phyloP scores from a whole-genome alignment of 2,797 vertebrate genomes.

The Sebastes trivittatus region DNA sequence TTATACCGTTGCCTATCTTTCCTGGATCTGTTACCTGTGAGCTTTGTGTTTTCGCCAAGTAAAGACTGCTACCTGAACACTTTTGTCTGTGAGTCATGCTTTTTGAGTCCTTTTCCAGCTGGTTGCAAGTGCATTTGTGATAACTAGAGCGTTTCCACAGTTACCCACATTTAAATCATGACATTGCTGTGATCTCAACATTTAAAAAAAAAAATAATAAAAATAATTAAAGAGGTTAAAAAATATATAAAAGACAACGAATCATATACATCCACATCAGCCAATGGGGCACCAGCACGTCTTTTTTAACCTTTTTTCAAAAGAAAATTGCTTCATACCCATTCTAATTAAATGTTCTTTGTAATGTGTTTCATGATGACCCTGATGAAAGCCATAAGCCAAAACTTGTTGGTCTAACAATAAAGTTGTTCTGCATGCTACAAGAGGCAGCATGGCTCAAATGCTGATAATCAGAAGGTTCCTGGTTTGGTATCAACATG shows the following conservation, averaged over 20 bases:
- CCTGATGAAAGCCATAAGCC: neutral
- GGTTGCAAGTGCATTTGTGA: too few relatives aligned
- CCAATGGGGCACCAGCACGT: neutral
- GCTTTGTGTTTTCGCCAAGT: too few relatives aligned
- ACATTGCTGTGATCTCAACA: neutral
- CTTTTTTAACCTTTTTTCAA: too few relatives aligned
- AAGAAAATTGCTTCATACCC: neutral
- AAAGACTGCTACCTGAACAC: too few relatives aligned
- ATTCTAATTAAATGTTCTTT: neutral
- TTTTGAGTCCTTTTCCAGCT: too few relatives aligned
- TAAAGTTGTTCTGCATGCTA: neutral
- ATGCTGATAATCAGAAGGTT: neutral
- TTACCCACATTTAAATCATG: too few relatives aligned
- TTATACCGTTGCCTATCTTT: too few relatives aligned
- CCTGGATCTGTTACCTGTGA: too few relatives aligned
- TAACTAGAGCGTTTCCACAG: too few relatives aligned
- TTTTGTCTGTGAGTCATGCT: too few relatives aligned
- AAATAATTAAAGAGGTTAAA: neutral
- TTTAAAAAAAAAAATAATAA: neutral
- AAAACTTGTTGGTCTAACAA: neutral
- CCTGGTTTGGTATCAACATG: neutral
- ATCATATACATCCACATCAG: neutral
- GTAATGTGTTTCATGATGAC: neutral
- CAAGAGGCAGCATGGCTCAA: neutral
- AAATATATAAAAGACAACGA: neutral